Percentiles rank a stretch among this genome's conserved stretches.
These are phyloP conservation scores for Sycobia sp. DNA, from an alignment of 1,140 invertebrate species.

Conservation along the genomic window DNA sequence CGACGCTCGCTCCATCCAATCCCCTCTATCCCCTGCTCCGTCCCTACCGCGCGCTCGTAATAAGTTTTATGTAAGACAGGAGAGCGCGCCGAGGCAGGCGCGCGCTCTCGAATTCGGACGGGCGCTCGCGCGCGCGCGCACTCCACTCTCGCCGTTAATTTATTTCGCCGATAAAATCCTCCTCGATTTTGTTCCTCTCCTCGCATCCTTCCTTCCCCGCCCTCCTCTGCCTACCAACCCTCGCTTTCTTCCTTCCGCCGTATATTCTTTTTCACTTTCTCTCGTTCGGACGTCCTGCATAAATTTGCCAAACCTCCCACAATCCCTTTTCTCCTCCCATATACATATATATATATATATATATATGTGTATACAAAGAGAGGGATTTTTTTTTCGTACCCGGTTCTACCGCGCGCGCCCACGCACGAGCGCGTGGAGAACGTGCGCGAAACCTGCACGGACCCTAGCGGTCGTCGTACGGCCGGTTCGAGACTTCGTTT, in stretches of 20 bases:
- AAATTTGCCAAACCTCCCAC: slow-evolving; percentile 25
- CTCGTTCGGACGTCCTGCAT: not conserved
- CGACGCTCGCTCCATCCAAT: slow-evolving; percentile 24
- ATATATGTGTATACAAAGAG: too few relatives aligned
- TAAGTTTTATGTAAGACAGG: slow-evolving; percentile 29
- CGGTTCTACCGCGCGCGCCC: not conserved
- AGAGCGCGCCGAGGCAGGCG: slow-evolving; percentile 1
- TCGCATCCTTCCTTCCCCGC: not conserved
- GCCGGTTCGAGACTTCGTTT: not conserved
- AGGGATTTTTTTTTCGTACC: too few relatives aligned
- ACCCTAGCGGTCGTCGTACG: too few relatives aligned
- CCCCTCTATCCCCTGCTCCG: too few relatives aligned
- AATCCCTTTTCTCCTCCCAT: not conserved
- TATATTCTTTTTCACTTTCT: not conserved
- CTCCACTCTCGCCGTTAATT: slow-evolving; percentile 27
- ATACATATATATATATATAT: too few relatives aligned
- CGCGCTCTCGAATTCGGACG: not conserved
- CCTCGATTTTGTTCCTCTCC: not conserved
- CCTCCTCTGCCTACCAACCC: not conserved
- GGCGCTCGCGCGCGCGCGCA: not conserved
- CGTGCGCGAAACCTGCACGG: too few relatives aligned
- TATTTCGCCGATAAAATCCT: slow-evolving; percentile 30
- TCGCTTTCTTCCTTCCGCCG: not conserved
- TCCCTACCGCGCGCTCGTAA: too few relatives aligned
- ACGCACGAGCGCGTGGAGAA: not conserved